Evolutionary conservation across 2,797 vertebrate genomes (phyloP).

Genomic region (Podargus strigoides): DNA sequence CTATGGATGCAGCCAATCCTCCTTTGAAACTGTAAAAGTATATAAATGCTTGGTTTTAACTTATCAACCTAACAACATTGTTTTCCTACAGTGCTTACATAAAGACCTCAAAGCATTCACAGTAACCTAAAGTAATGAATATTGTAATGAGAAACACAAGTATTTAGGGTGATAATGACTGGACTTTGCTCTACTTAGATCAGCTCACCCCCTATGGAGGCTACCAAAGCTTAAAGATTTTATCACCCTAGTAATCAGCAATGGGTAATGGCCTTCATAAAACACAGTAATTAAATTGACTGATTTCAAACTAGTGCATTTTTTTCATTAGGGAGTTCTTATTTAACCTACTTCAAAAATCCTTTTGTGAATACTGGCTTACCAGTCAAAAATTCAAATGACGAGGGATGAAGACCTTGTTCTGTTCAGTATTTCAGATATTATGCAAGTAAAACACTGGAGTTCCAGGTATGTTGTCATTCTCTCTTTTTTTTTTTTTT

Average conservation of each 20-base stretch:
- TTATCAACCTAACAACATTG: neutral
- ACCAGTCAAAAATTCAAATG: conserved; percentile 28
- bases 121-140: conserved; percentile 59
- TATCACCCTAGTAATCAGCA: conserved; percentile 65
- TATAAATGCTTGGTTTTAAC: conserved; percentile 5
- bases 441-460: conserved; percentile 29
- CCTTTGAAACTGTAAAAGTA: neutral
- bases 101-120: conserved; percentile 44
- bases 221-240: conserved; percentile 63
- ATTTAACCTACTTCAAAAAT: conserved; percentile 57
- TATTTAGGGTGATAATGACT: conserved; percentile 62
- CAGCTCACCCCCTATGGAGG: conserved; percentile 56
- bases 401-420: neutral
- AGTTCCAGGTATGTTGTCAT: neutral
- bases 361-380: conserved; percentile 44
- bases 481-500: neutral
- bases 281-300: conserved; percentile 69
- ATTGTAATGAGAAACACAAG: conserved; percentile 76
- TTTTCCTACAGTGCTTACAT: conserved; percentile 24
- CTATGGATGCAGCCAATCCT: neutral
- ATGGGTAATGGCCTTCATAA: conserved; percentile 68
- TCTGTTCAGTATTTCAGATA: neutral
- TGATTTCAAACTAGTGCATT: conserved; percentile 68
- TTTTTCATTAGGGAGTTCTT: conserved; percentile 66
- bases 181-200: conserved; percentile 62